Conservation (phyloP, 2,797 vertebrate genomes). For the Glossophaga mutica region DNA sequence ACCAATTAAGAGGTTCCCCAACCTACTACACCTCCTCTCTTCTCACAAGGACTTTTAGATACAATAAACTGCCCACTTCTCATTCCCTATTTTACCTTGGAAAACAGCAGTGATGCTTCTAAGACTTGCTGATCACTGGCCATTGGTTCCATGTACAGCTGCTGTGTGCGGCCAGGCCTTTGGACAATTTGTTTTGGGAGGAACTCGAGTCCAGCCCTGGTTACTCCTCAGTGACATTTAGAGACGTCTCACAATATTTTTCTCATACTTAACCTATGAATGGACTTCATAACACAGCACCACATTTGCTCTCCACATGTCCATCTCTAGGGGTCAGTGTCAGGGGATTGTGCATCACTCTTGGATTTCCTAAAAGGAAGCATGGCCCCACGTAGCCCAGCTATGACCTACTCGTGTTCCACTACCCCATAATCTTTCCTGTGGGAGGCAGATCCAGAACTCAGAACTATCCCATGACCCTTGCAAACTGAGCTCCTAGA, state of each 20-base stretch:
- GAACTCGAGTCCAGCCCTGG: not conserved
- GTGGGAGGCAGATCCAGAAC: not conserved
- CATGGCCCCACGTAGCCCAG: not conserved
- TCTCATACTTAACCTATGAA: not conserved
- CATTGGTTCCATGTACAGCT: not conserved
- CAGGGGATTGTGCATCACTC: not conserved
- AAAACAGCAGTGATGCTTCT: not conserved
- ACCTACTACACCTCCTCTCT: not conserved
- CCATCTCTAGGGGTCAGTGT: not conserved
- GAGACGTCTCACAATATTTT: not conserved
- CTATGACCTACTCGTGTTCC: not conserved
- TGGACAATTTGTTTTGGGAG: not conserved
- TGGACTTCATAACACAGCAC: not conserved
- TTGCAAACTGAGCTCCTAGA: not conserved
- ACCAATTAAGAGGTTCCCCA: not conserved
- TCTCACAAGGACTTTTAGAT: not conserved
- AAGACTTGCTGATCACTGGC: not conserved
- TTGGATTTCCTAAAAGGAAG: constrained; percentile 6
- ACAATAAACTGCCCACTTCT: not conserved
- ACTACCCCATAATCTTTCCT: not conserved
- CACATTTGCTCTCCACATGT: not conserved
- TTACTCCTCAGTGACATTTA: not conserved
- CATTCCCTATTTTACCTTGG: not conserved
- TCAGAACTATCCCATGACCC: not conserved
- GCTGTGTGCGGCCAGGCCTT: not conserved